Base-by-base conservation (phyloP, 2,113 vertebrate species). In the Hymenochirus boettgeri region DNA sequence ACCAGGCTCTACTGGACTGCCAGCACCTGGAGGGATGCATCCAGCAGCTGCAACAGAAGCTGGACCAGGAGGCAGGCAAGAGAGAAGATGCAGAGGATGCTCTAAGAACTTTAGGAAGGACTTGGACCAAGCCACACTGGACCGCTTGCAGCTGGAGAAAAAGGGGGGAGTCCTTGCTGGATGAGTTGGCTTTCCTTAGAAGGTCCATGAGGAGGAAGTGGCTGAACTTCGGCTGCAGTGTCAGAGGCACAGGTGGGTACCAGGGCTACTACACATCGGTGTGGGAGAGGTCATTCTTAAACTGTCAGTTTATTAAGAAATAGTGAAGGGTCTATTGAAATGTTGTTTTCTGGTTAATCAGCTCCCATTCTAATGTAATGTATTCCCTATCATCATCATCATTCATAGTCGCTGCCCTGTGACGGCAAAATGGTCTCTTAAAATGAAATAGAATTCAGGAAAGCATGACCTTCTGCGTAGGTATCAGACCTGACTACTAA, bases 101-200 rank as follows among this genome's bases (percentile, higher is more conserved):
- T 6, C 72, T 88, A 78, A 77, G 75, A 47, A 58, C 62, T 70
- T 78, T 37, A 81, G 78, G 52, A 87, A 87, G 69, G 87, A 88
- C 72, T 80, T 79, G 2, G 70, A 59, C 62, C 74, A 71, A 13
- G 78, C 79, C n/a, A 75, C 70, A 24, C 77, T 88, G 62, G 74
- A 77, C 65, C 79, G 73, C 79, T 75, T 80, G 9, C 82, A 85
- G 11, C 61, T 78, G 0, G 84, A 86, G 77, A 86, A 86, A 77
- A 81, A 75, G 8, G 82, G n/a, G 88, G 71, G 73, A 65, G 51
- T 88, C 88, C 6, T 80, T 93, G 74, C 75, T 79, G 0, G 83
- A 86, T 2, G 88, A 92, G 80, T 63, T 91, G 50, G 61, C 70
- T 37, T 91, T 92, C 74, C 73, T 90, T 48, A 90, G 82, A 86